Conservation (phyloP, 2,113 vertebrate genomes). For the Menura novaehollandiae region DNA sequence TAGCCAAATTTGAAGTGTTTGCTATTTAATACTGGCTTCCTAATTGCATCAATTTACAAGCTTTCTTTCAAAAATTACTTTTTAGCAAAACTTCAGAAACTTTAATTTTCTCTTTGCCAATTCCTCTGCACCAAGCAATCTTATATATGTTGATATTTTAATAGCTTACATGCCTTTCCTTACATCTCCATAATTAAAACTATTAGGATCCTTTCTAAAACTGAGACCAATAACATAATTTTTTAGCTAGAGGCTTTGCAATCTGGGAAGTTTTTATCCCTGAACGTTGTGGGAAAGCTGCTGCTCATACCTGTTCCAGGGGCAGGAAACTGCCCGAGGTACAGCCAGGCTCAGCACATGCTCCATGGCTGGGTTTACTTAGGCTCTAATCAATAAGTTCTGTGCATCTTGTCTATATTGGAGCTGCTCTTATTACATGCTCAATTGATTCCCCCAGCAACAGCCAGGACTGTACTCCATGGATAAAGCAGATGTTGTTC, state of each 20-base stretch:
- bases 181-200: not conserved
- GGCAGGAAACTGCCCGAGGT: not conserved
- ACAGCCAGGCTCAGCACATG: not conserved
- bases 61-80: not conserved
- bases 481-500: slow-evolving; percentile 35
- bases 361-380: not conserved
- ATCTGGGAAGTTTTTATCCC: not conserved
- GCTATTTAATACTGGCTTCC: not conserved
- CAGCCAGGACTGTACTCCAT: not conserved
- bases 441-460: slow-evolving; percentile 34
- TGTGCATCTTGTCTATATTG: not conserved
- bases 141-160: not conserved
- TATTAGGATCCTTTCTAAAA: not conserved
- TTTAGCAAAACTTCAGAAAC: not conserved
- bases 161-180: not conserved
- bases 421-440: slow-evolving; percentile 28
- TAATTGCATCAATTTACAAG: not conserved
- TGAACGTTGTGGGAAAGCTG: not conserved
- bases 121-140: not conserved
- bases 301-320: not conserved
- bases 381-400: slow-evolving; percentile 33
- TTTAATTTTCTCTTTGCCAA: not conserved
- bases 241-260: not conserved
- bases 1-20: not conserved
- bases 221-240: not conserved